Evolutionary conservation across 2,113 vertebrate species (phyloP).

Genomic region (Pagrus major): DNA sequence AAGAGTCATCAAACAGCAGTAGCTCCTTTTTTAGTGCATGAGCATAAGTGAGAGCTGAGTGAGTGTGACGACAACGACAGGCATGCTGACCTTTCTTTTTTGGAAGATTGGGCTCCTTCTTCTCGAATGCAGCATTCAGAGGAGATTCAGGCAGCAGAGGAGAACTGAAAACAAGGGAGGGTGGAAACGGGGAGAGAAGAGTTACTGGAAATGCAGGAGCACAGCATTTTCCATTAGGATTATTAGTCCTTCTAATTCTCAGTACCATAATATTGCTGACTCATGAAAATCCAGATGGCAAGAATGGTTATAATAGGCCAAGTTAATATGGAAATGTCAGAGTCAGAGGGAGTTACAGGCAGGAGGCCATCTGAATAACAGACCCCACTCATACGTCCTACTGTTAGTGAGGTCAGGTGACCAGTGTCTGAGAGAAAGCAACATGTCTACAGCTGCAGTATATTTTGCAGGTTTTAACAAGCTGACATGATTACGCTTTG

Average conservation of each 20-base stretch:
- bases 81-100: constrained; percentile 81
- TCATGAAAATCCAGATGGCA: constrained; percentile 64
- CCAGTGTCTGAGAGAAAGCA: constrained; percentile 12
- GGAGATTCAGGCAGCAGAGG: constrained; percentile 84
- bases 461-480: constrained; percentile 37
- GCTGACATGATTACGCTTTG: constrained; percentile 27
- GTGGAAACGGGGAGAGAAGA: constrained; percentile 4
- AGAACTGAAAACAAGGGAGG: constrained; percentile 77
- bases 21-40: constrained; percentile 26
- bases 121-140: constrained; percentile 74
- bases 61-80: neutral
- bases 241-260: constrained; percentile 64
- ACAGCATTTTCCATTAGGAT: constrained; percentile 78
- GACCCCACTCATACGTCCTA: constrained; percentile 31
- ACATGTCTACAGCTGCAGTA: neutral
- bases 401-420: constrained; percentile 34
- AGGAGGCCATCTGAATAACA: constrained; percentile 45
- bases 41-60: constrained; percentile 13
- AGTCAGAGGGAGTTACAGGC: constrained; percentile 39
- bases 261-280: constrained; percentile 59
- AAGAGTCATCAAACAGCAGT: constrained; percentile 38
- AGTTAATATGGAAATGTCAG: constrained; percentile 69
- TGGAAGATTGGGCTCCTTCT: constrained; percentile 71
- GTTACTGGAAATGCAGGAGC: constrained; percentile 70
- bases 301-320: constrained; percentile 44